Conservation (phyloP, 2,888 invertebrate species). For the Fragum sueziense region DNA sequence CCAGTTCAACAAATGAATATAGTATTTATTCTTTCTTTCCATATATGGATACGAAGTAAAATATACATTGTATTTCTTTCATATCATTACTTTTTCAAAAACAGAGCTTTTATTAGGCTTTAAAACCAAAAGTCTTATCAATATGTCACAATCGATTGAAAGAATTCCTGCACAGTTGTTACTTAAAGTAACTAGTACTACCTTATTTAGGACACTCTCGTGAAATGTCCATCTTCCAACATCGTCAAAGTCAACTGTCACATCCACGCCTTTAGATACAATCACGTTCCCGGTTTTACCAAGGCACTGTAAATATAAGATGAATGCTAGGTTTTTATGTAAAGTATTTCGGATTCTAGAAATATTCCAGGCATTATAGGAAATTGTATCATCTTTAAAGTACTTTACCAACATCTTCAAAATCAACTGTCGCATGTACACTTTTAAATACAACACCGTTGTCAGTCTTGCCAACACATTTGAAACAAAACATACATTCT, state of each 20-base stretch:
- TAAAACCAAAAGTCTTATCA: too few relatives aligned
- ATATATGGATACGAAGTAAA: too few relatives aligned
- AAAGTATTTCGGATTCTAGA: not conserved
- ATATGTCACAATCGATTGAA: too few relatives aligned
- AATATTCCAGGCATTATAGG: not conserved
- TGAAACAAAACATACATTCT: constrained; percentile 21
- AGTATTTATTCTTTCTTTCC: too few relatives aligned
- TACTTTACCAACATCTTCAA: constrained; percentile 88
- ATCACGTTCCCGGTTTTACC: constrained; percentile 89
- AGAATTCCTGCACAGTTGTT: too few relatives aligned
- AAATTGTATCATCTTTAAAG: too few relatives aligned
- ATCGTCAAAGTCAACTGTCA: constrained; percentile 88
- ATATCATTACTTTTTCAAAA: too few relatives aligned
- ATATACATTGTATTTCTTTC: too few relatives aligned
- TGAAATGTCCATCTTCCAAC: constrained; percentile 94
- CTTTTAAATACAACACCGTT: constrained; percentile 93
- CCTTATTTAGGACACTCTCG: constrained; percentile 89
- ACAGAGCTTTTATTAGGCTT: too few relatives aligned
- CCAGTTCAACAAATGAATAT: too few relatives aligned
- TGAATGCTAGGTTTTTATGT: not conserved
- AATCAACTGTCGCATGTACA: constrained; percentile 90
- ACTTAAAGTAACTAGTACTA: too few relatives aligned
- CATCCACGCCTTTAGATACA: constrained; percentile 92
- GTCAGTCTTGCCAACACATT: constrained; percentile 88
- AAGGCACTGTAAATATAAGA: constrained; percentile 84